Evolutionary conservation across 37 sponge, comb jelly and placozoan species (phyloP).

Genomic region (Dysidea cf. avara): DNA sequence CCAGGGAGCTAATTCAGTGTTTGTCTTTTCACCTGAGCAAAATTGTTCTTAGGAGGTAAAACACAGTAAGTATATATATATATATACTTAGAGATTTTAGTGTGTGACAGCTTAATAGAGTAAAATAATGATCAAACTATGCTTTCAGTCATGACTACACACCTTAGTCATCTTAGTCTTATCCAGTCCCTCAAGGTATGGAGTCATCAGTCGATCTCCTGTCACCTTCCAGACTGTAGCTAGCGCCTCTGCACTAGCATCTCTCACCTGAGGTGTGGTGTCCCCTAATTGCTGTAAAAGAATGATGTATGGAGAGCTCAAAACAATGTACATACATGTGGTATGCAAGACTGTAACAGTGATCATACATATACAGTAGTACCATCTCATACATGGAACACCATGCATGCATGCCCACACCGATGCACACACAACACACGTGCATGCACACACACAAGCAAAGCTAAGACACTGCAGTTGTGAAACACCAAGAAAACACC

Average conservation of each 20-base stretch:
- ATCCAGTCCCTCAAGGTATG: constrained; percentile 79
- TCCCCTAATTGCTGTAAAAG: constrained; percentile 74
- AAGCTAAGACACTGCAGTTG: too few species aligned
- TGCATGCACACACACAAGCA: too few species aligned
- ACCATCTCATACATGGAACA: too few species aligned
- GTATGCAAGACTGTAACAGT: not conserved
- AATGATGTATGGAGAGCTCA: not conserved
- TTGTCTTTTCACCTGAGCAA: too few species aligned
- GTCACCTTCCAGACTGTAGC: constrained; percentile 85
- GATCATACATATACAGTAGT: not conserved
- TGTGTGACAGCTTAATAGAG: not conserved
- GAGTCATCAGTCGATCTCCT: constrained; percentile 82
- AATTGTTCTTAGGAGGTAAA: not conserved
- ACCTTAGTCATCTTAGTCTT: constrained; percentile 85
- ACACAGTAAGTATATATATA: not conserved
- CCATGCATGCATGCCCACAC: too few species aligned
- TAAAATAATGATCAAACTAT: not conserved
- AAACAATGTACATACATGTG: not conserved
- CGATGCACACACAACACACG: too few species aligned
- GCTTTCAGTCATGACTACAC: not conserved
- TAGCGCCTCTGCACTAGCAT: constrained; percentile 79
- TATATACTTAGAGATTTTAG: not conserved
- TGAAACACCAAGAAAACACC: too few species aligned
- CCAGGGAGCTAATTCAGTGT: too few species aligned
- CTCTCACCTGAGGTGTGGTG: constrained; percentile 81